Conservation (phyloP, 2,797 vertebrate genomes). For the Thripadectes ignobilis region DNA sequence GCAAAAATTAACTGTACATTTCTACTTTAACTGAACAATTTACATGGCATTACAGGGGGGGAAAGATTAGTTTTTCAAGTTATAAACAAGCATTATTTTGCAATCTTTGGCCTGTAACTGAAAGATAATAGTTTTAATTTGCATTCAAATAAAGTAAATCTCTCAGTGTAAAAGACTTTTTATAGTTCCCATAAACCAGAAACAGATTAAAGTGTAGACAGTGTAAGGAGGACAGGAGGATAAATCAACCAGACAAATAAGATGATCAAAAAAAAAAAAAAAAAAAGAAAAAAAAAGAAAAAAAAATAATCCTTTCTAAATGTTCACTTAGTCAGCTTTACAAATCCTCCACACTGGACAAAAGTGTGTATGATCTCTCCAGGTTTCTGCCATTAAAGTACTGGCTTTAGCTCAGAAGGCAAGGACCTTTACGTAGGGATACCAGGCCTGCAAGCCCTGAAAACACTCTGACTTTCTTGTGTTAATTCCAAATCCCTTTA, state of each 20-base stretch:
- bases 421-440: not conserved
- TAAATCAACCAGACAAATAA: conserved; percentile 72
- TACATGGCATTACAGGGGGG: not conserved
- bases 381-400: not conserved
- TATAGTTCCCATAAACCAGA: conserved; percentile 74
- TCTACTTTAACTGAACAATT: conserved; percentile 55
- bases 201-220: conserved; percentile 70
- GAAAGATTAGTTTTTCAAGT: conserved; percentile 46
- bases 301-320: conserved; percentile 5
- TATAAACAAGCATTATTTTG: conserved; percentile 64
- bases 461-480: not conserved
- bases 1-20: conserved; percentile 53
- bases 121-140: conserved; percentile 77
- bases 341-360: not conserved
- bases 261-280: not conserved
- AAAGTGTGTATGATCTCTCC: not conserved
- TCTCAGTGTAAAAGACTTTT: conserved; percentile 71
- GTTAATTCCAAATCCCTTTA: not conserved
- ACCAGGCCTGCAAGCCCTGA: not conserved
- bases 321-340: conserved; percentile 3
- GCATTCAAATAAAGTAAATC: conserved; percentile 76
- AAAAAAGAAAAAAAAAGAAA: not conserved
- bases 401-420: not conserved
- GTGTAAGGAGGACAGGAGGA: conserved; percentile 42
- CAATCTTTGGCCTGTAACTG: conserved; percentile 77